phyloP scores from a whole-genome alignment of 2,888 invertebrate species.

The Rotaria macrura region DNA sequence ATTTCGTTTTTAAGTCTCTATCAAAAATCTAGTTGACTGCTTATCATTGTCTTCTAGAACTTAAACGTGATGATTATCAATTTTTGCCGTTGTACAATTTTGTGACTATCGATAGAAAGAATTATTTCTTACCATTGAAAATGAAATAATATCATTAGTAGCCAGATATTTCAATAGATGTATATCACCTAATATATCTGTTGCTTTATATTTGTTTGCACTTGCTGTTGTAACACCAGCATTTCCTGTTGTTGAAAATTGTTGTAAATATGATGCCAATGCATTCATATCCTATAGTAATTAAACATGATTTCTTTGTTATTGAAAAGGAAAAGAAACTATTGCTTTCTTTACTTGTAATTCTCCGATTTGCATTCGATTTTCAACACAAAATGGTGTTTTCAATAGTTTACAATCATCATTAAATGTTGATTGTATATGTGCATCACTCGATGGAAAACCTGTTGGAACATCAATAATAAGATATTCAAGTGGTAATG shows the following conservation, averaged over 20 bases:
- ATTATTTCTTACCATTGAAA: conserved; percentile 32
- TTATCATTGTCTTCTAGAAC: too few relatives aligned
- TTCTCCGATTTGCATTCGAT: background rate
- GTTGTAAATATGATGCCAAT: background rate
- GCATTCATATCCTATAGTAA: background rate
- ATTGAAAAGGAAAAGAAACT: too few relatives aligned
- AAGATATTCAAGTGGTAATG: conserved; percentile 90
- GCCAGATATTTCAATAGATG: conserved; percentile 82
- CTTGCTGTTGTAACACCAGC: background rate
- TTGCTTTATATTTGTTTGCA: conserved; percentile 51
- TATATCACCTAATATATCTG: conserved; percentile 74
- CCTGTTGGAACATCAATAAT: conserved; percentile 91
- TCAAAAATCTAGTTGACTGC: too few relatives aligned
- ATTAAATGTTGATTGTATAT: background rate
- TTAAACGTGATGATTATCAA: too few relatives aligned
- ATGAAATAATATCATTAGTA: conserved; percentile 77
- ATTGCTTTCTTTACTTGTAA: background rate
- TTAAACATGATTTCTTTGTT: too few relatives aligned
- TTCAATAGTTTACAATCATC: background rate
- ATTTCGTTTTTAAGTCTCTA: too few relatives aligned
- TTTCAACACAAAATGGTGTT: background rate
- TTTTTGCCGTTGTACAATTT: too few relatives aligned
- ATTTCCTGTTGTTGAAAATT: background rate
- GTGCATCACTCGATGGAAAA: conserved; percentile 53
- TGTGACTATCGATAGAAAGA: too few relatives aligned